Evolutionary conservation across 2,888 invertebrate genomes (phyloP).

Genomic region (Cephalotes varians): DNA sequence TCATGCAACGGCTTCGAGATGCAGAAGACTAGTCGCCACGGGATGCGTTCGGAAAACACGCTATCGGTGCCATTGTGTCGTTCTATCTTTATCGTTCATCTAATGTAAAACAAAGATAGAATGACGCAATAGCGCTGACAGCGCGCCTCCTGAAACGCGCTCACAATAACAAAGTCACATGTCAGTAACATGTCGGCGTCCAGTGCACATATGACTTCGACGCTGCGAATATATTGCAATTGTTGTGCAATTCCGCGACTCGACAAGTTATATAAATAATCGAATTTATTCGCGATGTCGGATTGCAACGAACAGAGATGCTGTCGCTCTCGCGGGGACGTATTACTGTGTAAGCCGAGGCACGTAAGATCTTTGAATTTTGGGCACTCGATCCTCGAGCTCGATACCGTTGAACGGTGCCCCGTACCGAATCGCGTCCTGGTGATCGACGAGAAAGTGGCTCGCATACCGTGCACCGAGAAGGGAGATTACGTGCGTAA

Average conservation of each 20-base stretch:
- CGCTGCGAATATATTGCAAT: neutral
- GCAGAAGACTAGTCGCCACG: too few relatives aligned
- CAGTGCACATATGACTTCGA: too few relatives aligned
- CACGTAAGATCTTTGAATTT: slow-evolving; percentile 70
- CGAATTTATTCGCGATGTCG: slow-evolving; percentile 27
- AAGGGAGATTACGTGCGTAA: slow-evolving; percentile 72
- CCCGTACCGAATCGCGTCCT: slow-evolving; percentile 6
- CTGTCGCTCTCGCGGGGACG: neutral
- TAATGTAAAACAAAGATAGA: too few relatives aligned
- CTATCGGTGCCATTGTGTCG: too few relatives aligned
- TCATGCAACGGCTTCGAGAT: too few relatives aligned
- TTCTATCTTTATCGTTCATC: too few relatives aligned
- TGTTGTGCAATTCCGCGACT: too few relatives aligned
- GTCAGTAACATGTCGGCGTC: slow-evolving; percentile 52
- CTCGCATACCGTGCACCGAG: slow-evolving; percentile 57
- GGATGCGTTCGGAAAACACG: too few relatives aligned
- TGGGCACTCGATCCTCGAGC: slow-evolving; percentile 58
- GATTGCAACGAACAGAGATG: neutral
- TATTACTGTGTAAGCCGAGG: slow-evolving; percentile 50
- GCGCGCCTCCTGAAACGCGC: too few relatives aligned
- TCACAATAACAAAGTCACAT: too few relatives aligned
- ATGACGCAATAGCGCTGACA: too few relatives aligned
- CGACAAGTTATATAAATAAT: neutral
- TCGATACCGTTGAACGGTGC: slow-evolving; percentile 14
- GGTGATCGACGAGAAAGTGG: slow-evolving; percentile 28